Conservation (phyloP, 2,888 invertebrate genomes). For the Pteria penguin region DNA sequence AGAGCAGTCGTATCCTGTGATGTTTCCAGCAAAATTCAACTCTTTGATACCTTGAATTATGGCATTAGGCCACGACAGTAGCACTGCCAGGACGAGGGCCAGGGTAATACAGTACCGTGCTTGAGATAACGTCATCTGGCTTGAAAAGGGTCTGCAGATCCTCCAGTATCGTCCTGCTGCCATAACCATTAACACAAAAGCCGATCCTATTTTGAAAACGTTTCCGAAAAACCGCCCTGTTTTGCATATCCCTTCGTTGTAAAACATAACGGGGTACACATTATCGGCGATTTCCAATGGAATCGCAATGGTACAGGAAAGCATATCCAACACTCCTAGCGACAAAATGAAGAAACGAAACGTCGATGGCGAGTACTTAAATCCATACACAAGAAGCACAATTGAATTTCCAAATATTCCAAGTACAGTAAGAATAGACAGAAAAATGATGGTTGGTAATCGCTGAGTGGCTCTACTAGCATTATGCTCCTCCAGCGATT, state of each 20-base stretch:
- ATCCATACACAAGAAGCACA: constrained; percentile 61
- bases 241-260: constrained; percentile 60
- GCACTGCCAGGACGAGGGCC: constrained; percentile 54
- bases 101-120: constrained; percentile 54
- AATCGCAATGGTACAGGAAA: constrained; percentile 61
- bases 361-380: constrained; percentile 61
- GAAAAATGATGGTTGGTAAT: constrained; percentile 62
- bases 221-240: constrained; percentile 57
- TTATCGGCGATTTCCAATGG: constrained; percentile 66
- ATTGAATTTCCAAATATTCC: constrained; percentile 65
- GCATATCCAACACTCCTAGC: constrained; percentile 63
- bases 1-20: constrained; percentile 66
- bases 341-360: constrained; percentile 63
- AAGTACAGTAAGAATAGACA: constrained; percentile 61
- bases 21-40: constrained; percentile 37
- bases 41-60: constrained; percentile 34
- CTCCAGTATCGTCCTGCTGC: constrained; percentile 65
- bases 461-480: constrained; percentile 54
- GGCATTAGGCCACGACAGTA: constrained; percentile 53
- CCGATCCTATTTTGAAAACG: constrained; percentile 62
- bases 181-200: constrained; percentile 64
- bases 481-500: constrained; percentile 53
- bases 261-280: constrained; percentile 63
- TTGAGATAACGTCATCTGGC: constrained; percentile 53
- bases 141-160: constrained; percentile 64